phyloP scores from a whole-genome alignment of 1,140 invertebrate species.

The Aphaenogaster rudis region DNA sequence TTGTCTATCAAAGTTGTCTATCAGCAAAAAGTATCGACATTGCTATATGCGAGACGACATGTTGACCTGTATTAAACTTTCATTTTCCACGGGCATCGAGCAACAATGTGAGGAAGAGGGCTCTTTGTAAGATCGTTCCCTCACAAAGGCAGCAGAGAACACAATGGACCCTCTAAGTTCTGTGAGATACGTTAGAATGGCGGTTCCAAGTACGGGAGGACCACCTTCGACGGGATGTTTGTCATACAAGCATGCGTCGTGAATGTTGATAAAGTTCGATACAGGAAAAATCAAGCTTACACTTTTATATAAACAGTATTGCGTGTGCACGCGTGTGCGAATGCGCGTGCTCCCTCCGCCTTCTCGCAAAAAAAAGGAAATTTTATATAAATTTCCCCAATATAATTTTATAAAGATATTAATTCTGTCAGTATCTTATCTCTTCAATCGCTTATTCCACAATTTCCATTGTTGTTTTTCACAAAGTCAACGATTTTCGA shows the following conservation, averaged over 20 bases:
- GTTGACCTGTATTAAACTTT: constrained; percentile 77
- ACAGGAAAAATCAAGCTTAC: constrained; percentile 18
- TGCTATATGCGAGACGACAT: background rate
- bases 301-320: background rate
- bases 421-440: background rate
- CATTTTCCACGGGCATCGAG: constrained; percentile 76
- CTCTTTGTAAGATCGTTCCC: constrained; percentile 68
- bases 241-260: constrained; percentile 30
- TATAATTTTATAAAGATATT: background rate
- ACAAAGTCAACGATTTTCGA: constrained; percentile 1
- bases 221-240: constrained; percentile 56
- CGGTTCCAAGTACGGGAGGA: constrained; percentile 42
- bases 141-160: constrained; percentile 63
- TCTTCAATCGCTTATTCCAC: background rate
- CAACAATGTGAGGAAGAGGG: constrained; percentile 73
- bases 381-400: background rate
- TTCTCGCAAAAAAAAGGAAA: background rate
- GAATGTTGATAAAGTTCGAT: constrained; percentile 67
- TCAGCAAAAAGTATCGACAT: background rate
- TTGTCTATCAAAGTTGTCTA: constrained; percentile 13
- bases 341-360: background rate
- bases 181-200: constrained; percentile 54
- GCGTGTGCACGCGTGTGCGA: background rate
- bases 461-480: constrained; percentile 4
- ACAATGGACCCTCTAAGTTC: constrained; percentile 68